phyloP scores from a whole-genome alignment of 2,888 invertebrate genomes.

The Tinea pellionella region DNA sequence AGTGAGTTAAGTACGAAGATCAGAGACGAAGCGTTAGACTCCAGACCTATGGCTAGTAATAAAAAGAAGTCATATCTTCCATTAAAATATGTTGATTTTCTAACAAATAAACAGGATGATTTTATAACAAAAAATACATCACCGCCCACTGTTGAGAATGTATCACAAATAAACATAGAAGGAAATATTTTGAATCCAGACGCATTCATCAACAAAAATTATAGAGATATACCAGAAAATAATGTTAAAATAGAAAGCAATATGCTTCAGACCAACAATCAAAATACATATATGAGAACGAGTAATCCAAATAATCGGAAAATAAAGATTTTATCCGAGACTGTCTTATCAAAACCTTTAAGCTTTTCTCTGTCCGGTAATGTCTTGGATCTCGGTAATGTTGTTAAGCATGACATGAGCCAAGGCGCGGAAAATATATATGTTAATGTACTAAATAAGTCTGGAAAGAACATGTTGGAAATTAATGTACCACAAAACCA shows the following conservation, averaged over 20 bases:
- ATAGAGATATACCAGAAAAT: neutral
- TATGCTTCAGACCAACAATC: no score
- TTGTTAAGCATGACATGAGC: neutral
- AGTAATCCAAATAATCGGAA: constrained; percentile 4
- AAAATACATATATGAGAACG: no score
- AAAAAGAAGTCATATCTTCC: constrained; percentile 46
- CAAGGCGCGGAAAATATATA: neutral
- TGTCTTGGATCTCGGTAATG: no score
- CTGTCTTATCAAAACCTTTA: neutral
- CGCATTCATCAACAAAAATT: constrained; percentile 3
- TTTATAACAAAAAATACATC: neutral
- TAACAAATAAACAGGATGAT: constrained; percentile 29
- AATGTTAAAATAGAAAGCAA: neutral
- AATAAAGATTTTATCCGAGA: constrained; percentile 22
- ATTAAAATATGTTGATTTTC: constrained; percentile 51
- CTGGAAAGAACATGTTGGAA: neutral
- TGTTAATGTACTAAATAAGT: neutral
- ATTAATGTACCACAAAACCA: neutral
- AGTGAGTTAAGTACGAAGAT: neutral
- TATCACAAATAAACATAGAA: neutral
- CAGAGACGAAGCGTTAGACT: neutral
- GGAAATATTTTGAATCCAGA: neutral
- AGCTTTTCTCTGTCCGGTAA: neutral
- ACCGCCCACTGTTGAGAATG: neutral
- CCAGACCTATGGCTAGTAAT: constrained; percentile 15